A percentile compares a stretch with the other conserved stretches of the same genome.
Conservation (phyloP, 2,113 vertebrate genomes). For the Oxyura jamaicensis region DNA sequence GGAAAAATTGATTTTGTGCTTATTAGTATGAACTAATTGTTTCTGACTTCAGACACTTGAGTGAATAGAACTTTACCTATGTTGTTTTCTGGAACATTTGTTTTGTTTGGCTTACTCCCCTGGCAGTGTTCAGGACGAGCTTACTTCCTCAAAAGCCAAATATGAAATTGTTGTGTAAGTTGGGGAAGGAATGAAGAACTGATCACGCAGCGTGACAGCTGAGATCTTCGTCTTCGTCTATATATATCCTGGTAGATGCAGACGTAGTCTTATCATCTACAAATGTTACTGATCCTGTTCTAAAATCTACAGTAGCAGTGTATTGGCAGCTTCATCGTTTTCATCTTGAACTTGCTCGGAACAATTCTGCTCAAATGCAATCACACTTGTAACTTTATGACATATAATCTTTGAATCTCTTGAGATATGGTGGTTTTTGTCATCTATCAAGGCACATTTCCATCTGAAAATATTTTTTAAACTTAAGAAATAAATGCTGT, state of each 20-base stretch:
- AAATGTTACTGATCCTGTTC: conserved; percentile 57
- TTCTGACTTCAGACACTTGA: conserved; percentile 43
- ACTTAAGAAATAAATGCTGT: conserved; percentile 58
- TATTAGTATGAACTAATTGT: conserved; percentile 64
- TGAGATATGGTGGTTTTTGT: conserved; percentile 56
- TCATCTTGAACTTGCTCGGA: conserved; percentile 66
- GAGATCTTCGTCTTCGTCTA: conserved; percentile 67
- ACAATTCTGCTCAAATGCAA: conserved; percentile 55
- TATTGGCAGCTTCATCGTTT: conserved; percentile 63
- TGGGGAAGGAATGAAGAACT: conserved; percentile 63
- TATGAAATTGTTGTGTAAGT: conserved; percentile 47
- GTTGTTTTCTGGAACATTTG: conserved; percentile 43
- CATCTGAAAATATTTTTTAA: conserved; percentile 70
- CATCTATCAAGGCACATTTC: conserved; percentile 39
- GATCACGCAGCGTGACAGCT: conserved; percentile 51
- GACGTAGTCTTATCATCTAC: conserved; percentile 69
- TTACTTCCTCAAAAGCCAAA: conserved; percentile 37
- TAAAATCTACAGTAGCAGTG: conserved; percentile 72
- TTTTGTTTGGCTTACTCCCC: conserved; percentile 53
- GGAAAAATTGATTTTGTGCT: conserved; percentile 46
- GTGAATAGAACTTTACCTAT: conserved; percentile 30
- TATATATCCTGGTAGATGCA: conserved; percentile 67
- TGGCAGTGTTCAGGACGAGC: conserved; percentile 44
- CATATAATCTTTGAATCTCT: conserved; percentile 53
- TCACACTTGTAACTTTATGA: conserved; percentile 65